Evolutionary conservation across 2,797 vertebrate species (phyloP), one percentile per base, ranked within the genome.

Genomic region (Myotis myotis): DNA sequence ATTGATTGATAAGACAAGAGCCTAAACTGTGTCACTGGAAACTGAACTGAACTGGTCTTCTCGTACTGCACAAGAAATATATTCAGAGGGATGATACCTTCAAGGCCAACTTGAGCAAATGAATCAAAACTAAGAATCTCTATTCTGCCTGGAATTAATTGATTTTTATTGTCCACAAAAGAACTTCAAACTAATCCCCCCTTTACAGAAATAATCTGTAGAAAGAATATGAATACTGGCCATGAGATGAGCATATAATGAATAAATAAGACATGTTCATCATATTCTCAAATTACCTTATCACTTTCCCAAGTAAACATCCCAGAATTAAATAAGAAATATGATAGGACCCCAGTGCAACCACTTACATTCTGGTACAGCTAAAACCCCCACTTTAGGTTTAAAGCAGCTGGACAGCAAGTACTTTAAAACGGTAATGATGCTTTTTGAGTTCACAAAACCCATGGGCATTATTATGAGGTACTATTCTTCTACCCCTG

Each of bases 1-100:
- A 93, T 91, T 95, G 96, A 97, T 96, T 93, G 95, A 74, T 93
- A 94, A 97, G 96, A 94, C 57, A 95, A 94, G 94, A 90, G 72
- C 62, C 83, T 94, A 95, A 75, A 92, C 10, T 76, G 60, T 89
- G 90, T 85, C 95, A 91, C 17, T 81, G 86, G 85, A 86, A 89
- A 91, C 92, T 7, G 76, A 89, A 91, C 92, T 7, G 76, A 93
- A 55, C 80, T 19, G 49, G 94, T 92, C 66, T 86, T 53, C 87
- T 74, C 64, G 38, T 2, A 36, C 1, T 5, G 38, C 74, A 19
- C 17, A 70, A 87, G 92, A 93, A 74, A 87, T 30, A 7, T 23
- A 86, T 68, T 96, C 90, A 87, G 85, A 89, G 72, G 47, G 80
- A 92, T 55, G 86, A 83, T 22, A 44, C 30, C 62, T 49, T 92